phyloP scores from a whole-genome alignment of 2,888 invertebrate genomes.

The Ceramica pisi region DNA sequence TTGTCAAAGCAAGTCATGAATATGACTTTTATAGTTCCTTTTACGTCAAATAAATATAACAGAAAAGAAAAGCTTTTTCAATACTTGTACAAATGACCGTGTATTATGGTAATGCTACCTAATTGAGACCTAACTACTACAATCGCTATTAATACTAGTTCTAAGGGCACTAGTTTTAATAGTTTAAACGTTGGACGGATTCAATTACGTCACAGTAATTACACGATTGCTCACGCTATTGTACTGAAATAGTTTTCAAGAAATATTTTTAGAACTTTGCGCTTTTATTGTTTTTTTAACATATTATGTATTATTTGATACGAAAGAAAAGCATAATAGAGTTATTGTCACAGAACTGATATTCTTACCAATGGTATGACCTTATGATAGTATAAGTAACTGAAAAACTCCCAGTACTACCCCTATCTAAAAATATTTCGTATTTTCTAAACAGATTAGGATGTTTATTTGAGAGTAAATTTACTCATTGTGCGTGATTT shows the following conservation, averaged over 20 bases:
- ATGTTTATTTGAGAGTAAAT: no score
- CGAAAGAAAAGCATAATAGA: not conserved
- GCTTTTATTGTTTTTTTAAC: not conserved
- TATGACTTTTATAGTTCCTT: conserved; percentile 36
- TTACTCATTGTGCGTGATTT: no score
- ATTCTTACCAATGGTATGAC: no score
- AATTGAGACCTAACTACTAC: conserved; percentile 60
- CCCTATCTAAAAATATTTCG: not conserved
- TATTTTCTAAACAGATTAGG: no score
- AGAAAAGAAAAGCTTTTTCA: conserved; percentile 11
- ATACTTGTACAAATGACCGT: conserved; percentile 37
- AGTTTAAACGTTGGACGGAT: conserved; percentile 44
- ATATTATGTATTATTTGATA: conserved; percentile 2
- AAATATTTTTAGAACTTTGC: conserved; percentile 9
- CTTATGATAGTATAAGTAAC: no score
- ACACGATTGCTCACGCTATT: conserved; percentile 54
- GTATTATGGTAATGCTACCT: conserved; percentile 53
- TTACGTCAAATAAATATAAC: conserved; percentile 37
- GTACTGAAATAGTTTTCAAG: conserved; percentile 9
- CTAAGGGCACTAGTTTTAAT: conserved; percentile 30
- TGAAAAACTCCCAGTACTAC: no score
- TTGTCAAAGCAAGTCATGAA: conserved; percentile 21
- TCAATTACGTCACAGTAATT: conserved; percentile 54
- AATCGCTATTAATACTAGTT: conserved; percentile 45
- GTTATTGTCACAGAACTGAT: no score